phyloP scores from a whole-genome alignment of 2,113 vertebrate species.

The Copsychus sechellarum region DNA sequence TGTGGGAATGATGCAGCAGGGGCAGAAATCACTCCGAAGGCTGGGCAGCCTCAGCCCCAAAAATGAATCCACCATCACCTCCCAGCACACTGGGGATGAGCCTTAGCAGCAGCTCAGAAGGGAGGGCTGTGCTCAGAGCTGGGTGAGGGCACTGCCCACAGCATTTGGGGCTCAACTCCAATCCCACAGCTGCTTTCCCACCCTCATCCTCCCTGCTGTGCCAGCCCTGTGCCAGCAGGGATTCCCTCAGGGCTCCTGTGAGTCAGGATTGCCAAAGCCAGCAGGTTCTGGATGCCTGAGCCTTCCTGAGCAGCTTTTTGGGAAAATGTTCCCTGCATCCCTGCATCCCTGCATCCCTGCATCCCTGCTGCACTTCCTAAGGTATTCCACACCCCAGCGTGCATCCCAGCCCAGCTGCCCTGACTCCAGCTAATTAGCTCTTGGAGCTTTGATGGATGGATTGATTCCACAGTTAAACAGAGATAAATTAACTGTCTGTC shows the following conservation, averaged over 20 bases:
- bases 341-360: background rate
- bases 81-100: rapidly evolving
- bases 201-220: rapidly evolving
- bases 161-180: background rate
- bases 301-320: background rate
- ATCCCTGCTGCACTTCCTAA: background rate
- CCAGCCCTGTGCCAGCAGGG: background rate
- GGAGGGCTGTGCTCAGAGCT: rapidly evolving
- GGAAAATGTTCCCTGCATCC: background rate
- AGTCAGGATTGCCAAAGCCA: background rate
- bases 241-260: rapidly evolving
- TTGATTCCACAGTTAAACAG: conserved; percentile 65
- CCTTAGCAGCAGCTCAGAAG: rapidly evolving
- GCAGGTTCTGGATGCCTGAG: background rate
- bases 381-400: background rate
- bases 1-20: background rate
- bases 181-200: background rate
- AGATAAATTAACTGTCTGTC: conserved; percentile 73
- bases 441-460: conserved; percentile 68
- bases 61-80: background rate
- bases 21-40: background rate
- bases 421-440: conserved; percentile 60
- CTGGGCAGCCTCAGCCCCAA: background rate
- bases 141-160: background rate
- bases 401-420: background rate